These are phyloP conservation scores for Pinna nobilis DNA, from an alignment of 1,140 invertebrate genomes.

Conservation along the genomic window DNA sequence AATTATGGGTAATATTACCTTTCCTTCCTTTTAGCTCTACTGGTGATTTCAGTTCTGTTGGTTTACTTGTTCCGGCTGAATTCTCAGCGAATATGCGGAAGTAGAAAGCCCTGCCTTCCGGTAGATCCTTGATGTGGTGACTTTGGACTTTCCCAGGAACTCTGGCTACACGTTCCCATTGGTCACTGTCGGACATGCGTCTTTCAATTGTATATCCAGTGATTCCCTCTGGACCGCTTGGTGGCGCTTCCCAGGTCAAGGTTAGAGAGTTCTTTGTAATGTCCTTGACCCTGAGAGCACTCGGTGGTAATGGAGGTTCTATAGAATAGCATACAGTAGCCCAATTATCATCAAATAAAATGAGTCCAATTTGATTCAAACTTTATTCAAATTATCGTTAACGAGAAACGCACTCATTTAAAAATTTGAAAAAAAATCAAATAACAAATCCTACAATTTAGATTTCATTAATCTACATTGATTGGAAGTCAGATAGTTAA, in stretches of 20 bases:
- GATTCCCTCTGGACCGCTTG: constrained; percentile 61
- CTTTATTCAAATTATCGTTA: too few species aligned
- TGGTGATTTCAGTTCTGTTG: constrained; percentile 73
- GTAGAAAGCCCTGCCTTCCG: constrained; percentile 56
- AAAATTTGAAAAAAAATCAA: too few species aligned
- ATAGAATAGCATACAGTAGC: background rate
- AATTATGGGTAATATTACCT: too few species aligned
- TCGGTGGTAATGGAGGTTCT: constrained; percentile 78
- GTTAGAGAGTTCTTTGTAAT: constrained; percentile 95
- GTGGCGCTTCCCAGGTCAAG: constrained; percentile 87
- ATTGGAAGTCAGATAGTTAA: too few species aligned
- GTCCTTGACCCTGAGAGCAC: constrained; percentile 91
- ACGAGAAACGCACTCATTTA: too few species aligned
- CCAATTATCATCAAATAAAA: background rate
- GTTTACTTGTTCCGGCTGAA: constrained; percentile 95
- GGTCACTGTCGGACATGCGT: constrained; percentile 91
- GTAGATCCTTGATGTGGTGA: constrained; percentile 63
- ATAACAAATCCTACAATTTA: too few species aligned
- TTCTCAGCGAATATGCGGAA: constrained; percentile 98
- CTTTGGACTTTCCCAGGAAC: constrained; percentile 55
- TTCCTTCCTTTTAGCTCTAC: constrained; percentile 65
- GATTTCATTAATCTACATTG: too few species aligned
- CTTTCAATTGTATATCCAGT: constrained; percentile 76
- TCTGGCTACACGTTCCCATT: constrained; percentile 87
- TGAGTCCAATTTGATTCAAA: too few species aligned